Percentiles rank a stretch among this genome's conserved stretches.
phyloP scores from a whole-genome alignment of 2,888 invertebrate genomes.

The Leptopilina myrica region DNA sequence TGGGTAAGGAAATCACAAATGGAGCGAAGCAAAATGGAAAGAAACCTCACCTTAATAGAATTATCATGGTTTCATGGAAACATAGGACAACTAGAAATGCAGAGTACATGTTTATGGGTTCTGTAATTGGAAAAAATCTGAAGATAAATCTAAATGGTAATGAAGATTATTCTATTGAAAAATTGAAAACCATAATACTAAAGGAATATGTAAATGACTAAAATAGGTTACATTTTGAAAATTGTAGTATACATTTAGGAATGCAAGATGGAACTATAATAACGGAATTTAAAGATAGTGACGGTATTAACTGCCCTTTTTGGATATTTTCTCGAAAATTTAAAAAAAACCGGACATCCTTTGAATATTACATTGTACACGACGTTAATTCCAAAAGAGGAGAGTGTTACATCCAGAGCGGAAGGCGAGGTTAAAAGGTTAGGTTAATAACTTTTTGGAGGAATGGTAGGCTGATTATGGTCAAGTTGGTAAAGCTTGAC shows the following conservation, averaged over 20 bases:
- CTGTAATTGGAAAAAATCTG: not conserved
- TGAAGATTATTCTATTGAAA: not conserved
- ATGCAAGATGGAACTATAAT: not conserved
- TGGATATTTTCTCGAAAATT: not conserved
- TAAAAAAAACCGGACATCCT: not conserved
- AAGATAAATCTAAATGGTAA: not conserved
- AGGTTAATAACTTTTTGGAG: too few species aligned
- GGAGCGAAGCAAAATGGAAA: too few species aligned
- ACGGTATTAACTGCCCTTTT: not conserved
- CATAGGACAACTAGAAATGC: not conserved
- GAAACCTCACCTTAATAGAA: too few species aligned
- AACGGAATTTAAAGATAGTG: not conserved
- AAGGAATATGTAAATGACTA: not conserved
- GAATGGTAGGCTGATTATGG: too few species aligned
- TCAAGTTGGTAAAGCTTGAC: too few species aligned
- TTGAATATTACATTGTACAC: not conserved
- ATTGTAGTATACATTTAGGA: not conserved
- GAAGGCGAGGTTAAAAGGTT: too few species aligned
- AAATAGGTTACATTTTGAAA: not conserved
- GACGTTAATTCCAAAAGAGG: not conserved
- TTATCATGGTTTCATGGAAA: not conserved
- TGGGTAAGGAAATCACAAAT: too few species aligned
- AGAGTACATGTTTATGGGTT: not conserved
- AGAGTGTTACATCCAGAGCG: too few species aligned
- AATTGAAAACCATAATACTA: not conserved